A percentile compares a stretch with the other conserved stretches of the same genome.
Conservation (phyloP, 2,113 vertebrate species). For the Hassar affinis region DNA sequence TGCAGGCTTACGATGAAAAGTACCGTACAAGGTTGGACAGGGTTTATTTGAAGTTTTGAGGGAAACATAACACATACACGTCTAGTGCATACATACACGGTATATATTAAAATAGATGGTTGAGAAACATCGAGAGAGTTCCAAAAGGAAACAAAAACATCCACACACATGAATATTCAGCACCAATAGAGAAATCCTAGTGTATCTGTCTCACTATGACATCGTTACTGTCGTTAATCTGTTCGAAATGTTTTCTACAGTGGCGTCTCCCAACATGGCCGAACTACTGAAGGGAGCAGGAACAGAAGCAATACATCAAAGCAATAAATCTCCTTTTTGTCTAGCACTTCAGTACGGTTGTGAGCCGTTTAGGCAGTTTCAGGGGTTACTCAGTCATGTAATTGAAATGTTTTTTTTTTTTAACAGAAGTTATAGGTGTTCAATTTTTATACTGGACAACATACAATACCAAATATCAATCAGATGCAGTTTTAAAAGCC, state of each 20-base stretch:
- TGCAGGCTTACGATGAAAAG: neutral
- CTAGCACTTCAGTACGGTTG: neutral
- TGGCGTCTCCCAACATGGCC: slow-evolving; percentile 10
- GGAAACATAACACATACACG: slow-evolving; percentile 42
- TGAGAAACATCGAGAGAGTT: slow-evolving; percentile 37
- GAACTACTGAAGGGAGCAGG: neutral
- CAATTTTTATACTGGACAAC: neutral
- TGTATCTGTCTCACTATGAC: slow-evolving; percentile 18
- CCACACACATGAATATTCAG: slow-evolving; percentile 49
- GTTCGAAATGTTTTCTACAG: slow-evolving; percentile 21
- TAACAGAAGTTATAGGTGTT: neutral
- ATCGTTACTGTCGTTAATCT: neutral
- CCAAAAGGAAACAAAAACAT: slow-evolving; percentile 39
- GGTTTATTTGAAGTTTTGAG: slow-evolving; percentile 55
- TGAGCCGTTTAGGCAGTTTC: slow-evolving; percentile 1
- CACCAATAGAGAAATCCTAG: slow-evolving; percentile 43
- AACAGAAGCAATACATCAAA: neutral
- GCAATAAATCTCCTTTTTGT: slow-evolving; percentile 16
- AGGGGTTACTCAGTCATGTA: neutral
- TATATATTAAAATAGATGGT: slow-evolving; percentile 33
- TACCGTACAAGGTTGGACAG: slow-evolving; percentile 40
- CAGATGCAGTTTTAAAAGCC: neutral
- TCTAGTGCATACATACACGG: slow-evolving; percentile 50
- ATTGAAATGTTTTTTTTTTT: neutral
- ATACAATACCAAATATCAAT: neutral